These are phyloP conservation scores for Aplochiton taeniatus DNA, from an alignment of 2,797 vertebrate species.

Conservation along the genomic window DNA sequence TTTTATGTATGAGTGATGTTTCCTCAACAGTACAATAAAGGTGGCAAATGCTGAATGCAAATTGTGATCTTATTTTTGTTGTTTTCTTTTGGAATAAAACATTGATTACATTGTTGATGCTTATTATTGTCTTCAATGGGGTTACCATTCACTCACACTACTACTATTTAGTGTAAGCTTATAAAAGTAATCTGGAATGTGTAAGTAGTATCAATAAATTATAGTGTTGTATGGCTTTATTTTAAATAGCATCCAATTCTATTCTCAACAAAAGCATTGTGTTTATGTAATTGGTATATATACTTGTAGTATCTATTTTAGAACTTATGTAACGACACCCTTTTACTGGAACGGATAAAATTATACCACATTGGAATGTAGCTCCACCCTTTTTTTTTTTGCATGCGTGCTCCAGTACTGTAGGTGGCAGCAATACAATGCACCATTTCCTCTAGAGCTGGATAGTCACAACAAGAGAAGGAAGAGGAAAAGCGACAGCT, in stretches of 20 bases:
- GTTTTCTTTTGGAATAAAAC: conserved; percentile 62
- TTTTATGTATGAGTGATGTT: conserved; percentile 83
- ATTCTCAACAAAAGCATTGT: not conserved
- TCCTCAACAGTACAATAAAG: conserved; percentile 84
- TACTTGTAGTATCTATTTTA: not conserved
- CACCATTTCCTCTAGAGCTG: conserved; percentile 53
- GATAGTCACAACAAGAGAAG: conserved; percentile 73
- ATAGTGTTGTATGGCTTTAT: no score
- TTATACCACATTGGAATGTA: no score
- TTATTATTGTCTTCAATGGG: not conserved
- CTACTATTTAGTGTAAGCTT: no score
- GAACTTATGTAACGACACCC: no score
- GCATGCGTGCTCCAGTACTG: conserved; percentile 47
- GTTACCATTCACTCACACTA: no score
- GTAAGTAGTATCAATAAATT: no score
- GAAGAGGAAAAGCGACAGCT: conserved; percentile 77
- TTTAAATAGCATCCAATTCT: no score
- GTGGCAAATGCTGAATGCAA: conserved; percentile 81
- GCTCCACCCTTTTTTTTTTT: not conserved
- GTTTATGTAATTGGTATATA: not conserved
- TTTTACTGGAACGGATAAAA: no score
- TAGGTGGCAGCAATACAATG: conserved; percentile 57
- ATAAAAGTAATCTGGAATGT: no score
- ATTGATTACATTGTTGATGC: conserved; percentile 45
- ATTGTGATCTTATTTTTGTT: conserved; percentile 74